Evolutionary conservation across 2,797 vertebrate species (phyloP).

Genomic region (Rhabdophis nuchalis): DNA sequence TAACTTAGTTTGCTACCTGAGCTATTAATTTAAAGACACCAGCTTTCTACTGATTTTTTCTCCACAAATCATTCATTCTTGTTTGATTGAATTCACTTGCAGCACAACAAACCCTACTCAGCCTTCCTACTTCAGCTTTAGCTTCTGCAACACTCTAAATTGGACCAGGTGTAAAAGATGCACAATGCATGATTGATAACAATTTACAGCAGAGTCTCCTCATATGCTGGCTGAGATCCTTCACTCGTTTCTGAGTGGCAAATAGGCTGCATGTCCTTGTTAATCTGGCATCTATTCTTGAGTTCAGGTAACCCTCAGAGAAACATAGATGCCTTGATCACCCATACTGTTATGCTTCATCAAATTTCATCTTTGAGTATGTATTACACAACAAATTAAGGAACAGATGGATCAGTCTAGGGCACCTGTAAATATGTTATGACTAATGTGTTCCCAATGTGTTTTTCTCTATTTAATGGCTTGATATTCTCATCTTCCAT

Average conservation of each 20-base stretch:
- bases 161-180: neutral
- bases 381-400: neutral
- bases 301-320: neutral
- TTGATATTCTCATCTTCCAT: neutral
- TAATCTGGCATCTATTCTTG: neutral
- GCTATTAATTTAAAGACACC: neutral
- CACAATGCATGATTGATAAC: slow-evolving; percentile 5
- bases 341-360: neutral
- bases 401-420: neutral
- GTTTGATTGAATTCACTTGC: slow-evolving; percentile 21
- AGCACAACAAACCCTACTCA: neutral
- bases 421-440: neutral
- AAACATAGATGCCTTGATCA: neutral
- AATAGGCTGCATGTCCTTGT: neutral
- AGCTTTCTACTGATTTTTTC: neutral
- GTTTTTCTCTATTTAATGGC: neutral
- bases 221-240: neutral
- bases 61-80: neutral
- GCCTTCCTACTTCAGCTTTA: slow-evolving; percentile 14
- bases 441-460: neutral
- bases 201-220: neutral
- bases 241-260: neutral
- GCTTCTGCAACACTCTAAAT: neutral
- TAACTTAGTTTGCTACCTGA: neutral
- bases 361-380: neutral